A percentile compares a stretch with the other conserved stretches of the same genome.
Conservation (phyloP, 2,888 invertebrate species). For the Trichopoda pennipes region DNA sequence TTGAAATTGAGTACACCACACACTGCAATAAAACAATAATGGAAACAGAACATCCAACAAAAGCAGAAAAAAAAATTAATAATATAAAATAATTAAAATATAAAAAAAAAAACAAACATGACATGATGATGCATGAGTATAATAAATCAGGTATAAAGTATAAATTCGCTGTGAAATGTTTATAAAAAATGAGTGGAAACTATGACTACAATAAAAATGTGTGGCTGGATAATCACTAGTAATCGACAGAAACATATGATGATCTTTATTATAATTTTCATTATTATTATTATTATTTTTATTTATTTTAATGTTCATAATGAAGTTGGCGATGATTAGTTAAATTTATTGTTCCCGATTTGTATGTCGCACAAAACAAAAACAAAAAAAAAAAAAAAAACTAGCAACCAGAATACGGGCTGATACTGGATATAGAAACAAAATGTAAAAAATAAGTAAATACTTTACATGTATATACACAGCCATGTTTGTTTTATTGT, state of each 20-base stretch:
- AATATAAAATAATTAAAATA: slow-evolving; percentile 8
- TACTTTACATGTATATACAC: background rate
- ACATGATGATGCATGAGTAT: background rate
- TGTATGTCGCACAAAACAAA: slow-evolving; percentile 9
- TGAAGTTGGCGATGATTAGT: slow-evolving; percentile 20
- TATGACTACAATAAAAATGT: slow-evolving; percentile 12
- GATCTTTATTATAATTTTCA: background rate
- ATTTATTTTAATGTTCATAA: slow-evolving; percentile 13
- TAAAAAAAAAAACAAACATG: background rate
- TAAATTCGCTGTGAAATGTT: background rate
- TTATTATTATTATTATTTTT: background rate
- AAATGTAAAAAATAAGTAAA: slow-evolving; percentile 6
- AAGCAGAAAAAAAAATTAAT: slow-evolving; percentile 13
- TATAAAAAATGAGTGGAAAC: slow-evolving; percentile 10
- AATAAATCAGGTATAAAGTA: background rate
- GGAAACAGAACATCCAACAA: slow-evolving; percentile 13
- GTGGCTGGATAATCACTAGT: slow-evolving; percentile 1
- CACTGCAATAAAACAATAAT: slow-evolving; percentile 3
- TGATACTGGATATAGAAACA: slow-evolving; percentile 14
- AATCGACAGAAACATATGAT: slow-evolving; percentile 5
- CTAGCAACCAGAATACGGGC: background rate
- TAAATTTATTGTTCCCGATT: slow-evolving; percentile 49
- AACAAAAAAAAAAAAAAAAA: background rate
- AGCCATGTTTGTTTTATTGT: too few species aligned
- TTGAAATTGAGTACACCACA: slow-evolving; percentile 47